Evolutionary conservation across 2,888 invertebrate genomes (phyloP).

Genomic region (Spicauda simplicius): DNA sequence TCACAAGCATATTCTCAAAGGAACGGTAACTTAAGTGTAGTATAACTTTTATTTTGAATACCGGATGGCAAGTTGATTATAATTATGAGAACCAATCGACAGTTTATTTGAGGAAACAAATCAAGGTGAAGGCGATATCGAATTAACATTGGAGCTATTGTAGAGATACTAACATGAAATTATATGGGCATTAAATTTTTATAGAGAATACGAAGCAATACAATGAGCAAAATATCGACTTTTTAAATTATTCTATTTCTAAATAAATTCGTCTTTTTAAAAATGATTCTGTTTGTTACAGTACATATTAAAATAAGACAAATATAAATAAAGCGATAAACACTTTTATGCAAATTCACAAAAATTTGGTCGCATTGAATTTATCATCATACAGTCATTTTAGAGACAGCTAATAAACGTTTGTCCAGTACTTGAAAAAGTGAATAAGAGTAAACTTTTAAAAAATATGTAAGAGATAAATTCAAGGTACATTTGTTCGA

Average conservation of each 20-base stretch:
- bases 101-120: slow-evolving; percentile 11
- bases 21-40: not conserved
- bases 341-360: too few relatives aligned
- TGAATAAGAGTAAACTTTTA: not conserved
- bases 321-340: too few relatives aligned
- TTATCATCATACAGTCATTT: too few relatives aligned
- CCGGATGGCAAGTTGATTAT: not conserved
- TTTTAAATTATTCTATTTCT: too few relatives aligned
- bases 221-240: not conserved
- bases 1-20: not conserved
- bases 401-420: too few relatives aligned
- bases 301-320: too few relatives aligned
- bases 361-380: too few relatives aligned
- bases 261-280: too few relatives aligned
- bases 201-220: not conserved
- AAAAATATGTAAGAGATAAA: not conserved
- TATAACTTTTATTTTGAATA: not conserved
- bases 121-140: slow-evolving; percentile 22
- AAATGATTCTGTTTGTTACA: too few relatives aligned
- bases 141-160: not conserved
- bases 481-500: not conserved
- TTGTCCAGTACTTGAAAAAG: too few relatives aligned
- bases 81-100: slow-evolving; percentile 4
- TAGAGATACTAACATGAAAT: not conserved
- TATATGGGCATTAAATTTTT: not conserved